phyloP scores from a whole-genome alignment of 2,888 invertebrate genomes.

The Melieria picta region DNA sequence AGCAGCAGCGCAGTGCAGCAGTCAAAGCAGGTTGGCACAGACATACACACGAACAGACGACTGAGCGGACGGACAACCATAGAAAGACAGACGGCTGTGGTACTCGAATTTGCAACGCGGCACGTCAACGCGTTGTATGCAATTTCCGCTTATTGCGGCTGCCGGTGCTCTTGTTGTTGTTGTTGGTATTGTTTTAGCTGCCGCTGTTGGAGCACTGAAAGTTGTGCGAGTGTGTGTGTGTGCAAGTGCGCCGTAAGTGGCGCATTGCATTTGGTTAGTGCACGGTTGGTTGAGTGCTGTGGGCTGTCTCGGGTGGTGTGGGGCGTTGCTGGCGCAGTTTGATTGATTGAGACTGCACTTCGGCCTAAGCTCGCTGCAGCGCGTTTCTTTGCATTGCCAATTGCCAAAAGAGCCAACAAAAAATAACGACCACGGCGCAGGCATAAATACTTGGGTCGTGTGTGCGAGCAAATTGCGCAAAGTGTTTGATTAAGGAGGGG shows the following conservation, averaged over 20 bases:
- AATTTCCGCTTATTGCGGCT: slow-evolving; percentile 45
- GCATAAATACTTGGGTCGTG: neutral
- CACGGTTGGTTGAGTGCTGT: slow-evolving; percentile 47
- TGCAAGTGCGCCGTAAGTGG: neutral
- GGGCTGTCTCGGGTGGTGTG: slow-evolving; percentile 17
- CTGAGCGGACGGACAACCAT: neutral
- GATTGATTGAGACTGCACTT: slow-evolving; percentile 60
- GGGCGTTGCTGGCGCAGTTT: slow-evolving; percentile 42
- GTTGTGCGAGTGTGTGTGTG: neutral
- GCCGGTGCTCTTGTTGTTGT: slow-evolving; percentile 2
- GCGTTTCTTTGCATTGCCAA: slow-evolving; percentile 25
- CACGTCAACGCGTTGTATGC: slow-evolving; percentile 50
- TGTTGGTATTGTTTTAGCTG: slow-evolving; percentile 3
- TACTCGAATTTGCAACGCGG: slow-evolving; percentile 40
- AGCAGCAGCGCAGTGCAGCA: slow-evolving; percentile 4
- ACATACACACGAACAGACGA: too few relatives aligned
- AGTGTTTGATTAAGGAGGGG: slow-evolving; percentile 41
- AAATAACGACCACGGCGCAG: slow-evolving; percentile 1
- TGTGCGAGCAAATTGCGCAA: slow-evolving; percentile 33
- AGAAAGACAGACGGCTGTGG: neutral
- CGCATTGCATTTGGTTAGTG: neutral
- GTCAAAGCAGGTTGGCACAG: neutral
- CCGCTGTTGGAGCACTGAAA: neutral
- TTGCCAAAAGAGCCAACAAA: slow-evolving; percentile 10
- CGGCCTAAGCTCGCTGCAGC: slow-evolving; percentile 3